Base-by-base conservation (phyloP, 2,888 invertebrate genomes). In the Hetaerina titia region DNA sequence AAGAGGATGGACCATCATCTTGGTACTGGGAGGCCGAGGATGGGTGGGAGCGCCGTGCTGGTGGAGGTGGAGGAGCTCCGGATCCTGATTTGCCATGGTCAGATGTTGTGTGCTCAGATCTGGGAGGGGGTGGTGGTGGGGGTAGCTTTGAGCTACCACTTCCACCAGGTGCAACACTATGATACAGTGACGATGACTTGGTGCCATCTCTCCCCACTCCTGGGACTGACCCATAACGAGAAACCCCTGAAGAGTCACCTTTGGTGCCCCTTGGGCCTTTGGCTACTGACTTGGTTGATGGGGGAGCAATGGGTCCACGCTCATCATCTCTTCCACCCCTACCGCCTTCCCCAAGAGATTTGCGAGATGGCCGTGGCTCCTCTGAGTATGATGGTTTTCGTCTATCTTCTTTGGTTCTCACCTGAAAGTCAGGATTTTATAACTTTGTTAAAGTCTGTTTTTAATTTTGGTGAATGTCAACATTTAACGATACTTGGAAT, bases 401-500 rank as follows among this genome's bases (percentile, higher is more conserved):
- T 69, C 96, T 95, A 90, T 96, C 96, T 95, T 96, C 96, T 95
- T 96, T 96, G 31, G 96, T 96, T 56, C 96, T 96, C n/a, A 96
- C 96, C 96, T 96, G 92, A 45, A 95, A 95, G 63, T 95, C 22
- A 74, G 31, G 17, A 90, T 45, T 45, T 45, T 45, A 45, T 45
- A 45, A 45, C 45, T 45, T 45, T 45, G 45, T 4, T 45, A 45
- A 45, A 45, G 45, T 45, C 45, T 45, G 45, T 45, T 45, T 45
- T 45, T 45, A 45, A 45, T 45, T 45, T 45, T 45, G 45, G 45
- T 45, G 45, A 45, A 45, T 45, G 45, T 45, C 45, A 45, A 45
- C 1, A 45, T 45, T 45, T 45, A 45, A 45, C 4, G 45, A 45
- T 2, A 45, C 45, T 45, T 45, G 45, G 45, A 45, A 45, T 45